Evolutionary conservation across 2,888 invertebrate species (phyloP), one percentile per base, ranked within the genome.

Genomic region (Dysmachus trigonus): DNA sequence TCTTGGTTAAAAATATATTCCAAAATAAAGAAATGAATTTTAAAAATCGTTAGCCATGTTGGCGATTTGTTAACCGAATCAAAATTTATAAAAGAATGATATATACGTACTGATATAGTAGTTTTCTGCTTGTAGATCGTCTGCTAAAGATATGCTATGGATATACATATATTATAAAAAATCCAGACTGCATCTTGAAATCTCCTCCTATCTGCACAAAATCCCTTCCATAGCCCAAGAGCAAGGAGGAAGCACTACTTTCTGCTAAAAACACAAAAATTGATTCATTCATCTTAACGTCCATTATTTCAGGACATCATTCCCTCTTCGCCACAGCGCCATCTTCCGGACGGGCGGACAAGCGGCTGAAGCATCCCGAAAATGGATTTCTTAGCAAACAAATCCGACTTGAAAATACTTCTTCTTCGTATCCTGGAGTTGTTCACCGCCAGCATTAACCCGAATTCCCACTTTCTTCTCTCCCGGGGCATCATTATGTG

Each of bases 401-500:
- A 53, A 62, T 62, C 81, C 81, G 6, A 8, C 22, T 13, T 35
- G 31, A 74, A 81, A 81, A 62, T 13, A 53, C 62, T 53, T 81
- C 62, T 53, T 81, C 53, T 81, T 30, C 47, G 38, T 30, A 76
- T 33, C 38, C 27, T 2, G 18, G 35, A 62, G 18, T 81, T 53
- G 31, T 62, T 81, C 18, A 33, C 76, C 81, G 81, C 15, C 33
- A 33, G 62, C 79, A 51, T 79, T 79, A 79, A 79, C 30, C 31
- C 30, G 30, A 81, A 81, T 33, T 62, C 62, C 53, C 62, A 15
- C 18, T 47, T n/a, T n/a, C n/a, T n/a, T 51, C 33, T 22, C 33
- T 53, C 33, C 35, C 73, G 13, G 51, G 62, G 27, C 35, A 33
- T 31, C 31, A 81, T 81, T 81, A 81, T 62, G 81, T 53, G 15